Evolutionary conservation across 1,140 invertebrate species (phyloP).

Genomic region (Drosophila parabipectinata): DNA sequence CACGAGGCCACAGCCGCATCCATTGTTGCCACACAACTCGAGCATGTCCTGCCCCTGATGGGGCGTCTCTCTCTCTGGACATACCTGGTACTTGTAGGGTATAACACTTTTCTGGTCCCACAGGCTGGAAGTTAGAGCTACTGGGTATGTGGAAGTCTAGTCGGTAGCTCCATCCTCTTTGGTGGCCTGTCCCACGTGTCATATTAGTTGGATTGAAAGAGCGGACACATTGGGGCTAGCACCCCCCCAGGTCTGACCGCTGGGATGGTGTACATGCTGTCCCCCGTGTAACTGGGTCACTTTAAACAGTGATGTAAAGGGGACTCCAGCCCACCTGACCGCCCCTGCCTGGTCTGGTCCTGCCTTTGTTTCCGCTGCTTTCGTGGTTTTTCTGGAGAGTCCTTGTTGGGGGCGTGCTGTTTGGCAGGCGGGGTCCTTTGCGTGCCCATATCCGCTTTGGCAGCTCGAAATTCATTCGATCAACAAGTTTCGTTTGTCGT

Average conservation of each 20-base stretch:
- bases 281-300: constrained; percentile 62
- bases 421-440: constrained; percentile 58
- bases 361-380: constrained; percentile 49
- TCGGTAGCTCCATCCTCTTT: neutral
- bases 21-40: constrained; percentile 60
- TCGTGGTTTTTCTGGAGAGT: constrained; percentile 52
- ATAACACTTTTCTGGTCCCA: neutral
- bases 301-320: constrained; percentile 63
- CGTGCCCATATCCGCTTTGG: constrained; percentile 73
- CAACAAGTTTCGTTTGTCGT: constrained; percentile 80
- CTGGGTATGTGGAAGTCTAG: neutral
- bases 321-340: constrained; percentile 39
- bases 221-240: constrained; percentile 33
- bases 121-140: neutral
- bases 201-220: constrained; percentile 68
- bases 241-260: constrained; percentile 26
- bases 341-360: constrained; percentile 32
- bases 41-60: constrained; percentile 56
- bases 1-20: constrained; percentile 19
- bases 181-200: constrained; percentile 63
- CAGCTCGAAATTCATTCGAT: constrained; percentile 75
- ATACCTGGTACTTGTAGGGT: constrained; percentile 2
- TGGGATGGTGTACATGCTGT: constrained; percentile 14
- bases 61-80: no score
- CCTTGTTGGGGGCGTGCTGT: constrained; percentile 60